Conservation (phyloP, 2,797 vertebrate genomes). For the Zonotrichia albicollis region DNA sequence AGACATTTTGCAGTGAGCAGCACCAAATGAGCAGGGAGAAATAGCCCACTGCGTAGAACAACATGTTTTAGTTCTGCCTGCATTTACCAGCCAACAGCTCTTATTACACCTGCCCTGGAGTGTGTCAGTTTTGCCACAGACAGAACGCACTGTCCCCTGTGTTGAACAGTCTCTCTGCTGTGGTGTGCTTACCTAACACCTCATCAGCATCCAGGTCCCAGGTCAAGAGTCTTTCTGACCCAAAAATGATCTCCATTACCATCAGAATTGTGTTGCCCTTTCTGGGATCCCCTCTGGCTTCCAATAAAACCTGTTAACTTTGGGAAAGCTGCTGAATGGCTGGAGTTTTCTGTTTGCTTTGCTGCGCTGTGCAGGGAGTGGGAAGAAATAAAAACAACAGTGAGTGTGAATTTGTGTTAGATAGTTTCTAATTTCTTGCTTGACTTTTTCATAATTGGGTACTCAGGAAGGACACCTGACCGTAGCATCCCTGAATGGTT, state of each 20-base stretch:
- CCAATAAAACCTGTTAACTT: neutral
- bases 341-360: neutral
- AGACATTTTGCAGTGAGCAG: neutral
- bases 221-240: neutral
- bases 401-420: neutral
- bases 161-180: neutral
- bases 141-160: accelerated
- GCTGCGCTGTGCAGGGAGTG: neutral
- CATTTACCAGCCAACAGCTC: neutral
- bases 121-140: neutral
- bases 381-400: neutral
- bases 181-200: neutral
- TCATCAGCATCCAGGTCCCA: neutral
- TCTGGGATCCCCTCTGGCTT: neutral
- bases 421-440: neutral
- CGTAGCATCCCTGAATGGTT: neutral
- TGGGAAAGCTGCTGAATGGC: neutral
- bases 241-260: neutral
- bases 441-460: neutral
- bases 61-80: neutral
- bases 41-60: neutral
- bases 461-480: neutral
- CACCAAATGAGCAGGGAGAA: neutral
- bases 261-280: neutral
- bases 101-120: neutral